Evolutionary conservation across 2,888 invertebrate genomes (phyloP), one percentile per base, ranked within the genome.

Genomic region (Tachina lurida): DNA sequence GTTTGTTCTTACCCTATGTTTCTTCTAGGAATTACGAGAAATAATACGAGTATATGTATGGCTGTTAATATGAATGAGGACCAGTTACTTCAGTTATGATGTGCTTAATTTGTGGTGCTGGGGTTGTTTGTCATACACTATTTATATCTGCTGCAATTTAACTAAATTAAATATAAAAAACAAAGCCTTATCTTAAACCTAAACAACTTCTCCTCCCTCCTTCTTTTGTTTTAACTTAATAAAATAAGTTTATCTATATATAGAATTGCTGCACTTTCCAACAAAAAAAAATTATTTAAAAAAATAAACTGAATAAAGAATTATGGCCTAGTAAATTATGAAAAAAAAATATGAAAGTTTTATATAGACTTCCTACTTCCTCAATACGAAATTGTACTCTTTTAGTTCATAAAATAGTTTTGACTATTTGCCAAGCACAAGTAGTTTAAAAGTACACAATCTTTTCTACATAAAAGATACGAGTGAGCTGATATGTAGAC

Each of bases 351-450:
- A 76, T 67, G 47, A 67, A 56, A 60, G 43, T 31, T 54, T 63
- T 63, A 22, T 75, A 75, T 75, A 63, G 63, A 63, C 63, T 75
- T 75, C 63, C 22, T 43, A 63, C 49, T 60, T 73, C 49, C 58
- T 73, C 43, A 17, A 22, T 10, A 54, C 43, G 5, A n/a, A 39
- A 52, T 62, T 41, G 31, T 15, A 73, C 71, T 58, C 22, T 41
- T 52, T 13, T 17, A 47, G 73, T 45, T 71, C 45, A 71, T 71
- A 79, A 56, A 63, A 39, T 43, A 45, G 47, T 54, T 63, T 70
- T 79, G 70, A 71, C 45, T 54, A 8, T 71, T 63, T 79, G 78
- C 78, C 68, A 78, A 62, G 47, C 41, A 70, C 19, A 78, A 60
- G 31, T 19, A 22, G 19, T 13, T 19, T 22, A 10, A 63, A 63